Evolutionary conservation across 2,113 vertebrate species (phyloP), one percentile per base, ranked within the genome.

Genomic region (Neolamprologus ventralis): DNA sequence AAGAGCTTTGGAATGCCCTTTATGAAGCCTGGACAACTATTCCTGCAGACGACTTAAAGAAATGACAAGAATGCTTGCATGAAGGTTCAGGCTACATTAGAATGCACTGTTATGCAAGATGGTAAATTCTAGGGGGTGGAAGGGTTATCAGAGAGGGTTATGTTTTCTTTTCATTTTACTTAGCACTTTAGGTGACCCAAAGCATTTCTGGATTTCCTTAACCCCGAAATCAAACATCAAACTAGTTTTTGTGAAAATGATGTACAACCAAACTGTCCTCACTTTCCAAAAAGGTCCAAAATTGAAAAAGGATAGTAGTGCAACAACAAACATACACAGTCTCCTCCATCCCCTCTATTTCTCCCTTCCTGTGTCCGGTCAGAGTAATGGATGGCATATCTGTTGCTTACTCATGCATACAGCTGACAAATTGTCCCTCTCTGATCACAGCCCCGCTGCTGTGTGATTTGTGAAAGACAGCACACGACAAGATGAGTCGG

Each of bases 381-480:
- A 95, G 89, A 94, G 91, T 96, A 95, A 95, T 96, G 95, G 95
- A 95, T 93, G 95, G 94, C 93, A 94, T 95, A 95, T 95, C 94
- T 92, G 93, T 93, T 95, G 95, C 95, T 95, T 94, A 95, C 94
- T 95, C 96, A 95, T 96, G 95, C 95, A 97, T 96, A 95, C 92
- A 78, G 90, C 92, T 92, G 93, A 95, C 94, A 97, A 97, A 97
- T 95, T 96, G 95, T 94, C 93, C 93, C 96, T 88, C 95, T 93
- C 93, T 90, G 91, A 95, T 93, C 92, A 92, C 80, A 45, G 89
- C 83, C 84, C 75, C 47, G 89, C 85, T 84, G 87, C 92, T 21
- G 80, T 92, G 90, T 96, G 95, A 96, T 96, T 95, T 94, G 94
- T 90, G 93, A 90, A 88, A 96, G 95, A 94, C 86, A 88, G 90